Conservation (phyloP, 2,888 invertebrate genomes). For the Atethmia centrago region DNA sequence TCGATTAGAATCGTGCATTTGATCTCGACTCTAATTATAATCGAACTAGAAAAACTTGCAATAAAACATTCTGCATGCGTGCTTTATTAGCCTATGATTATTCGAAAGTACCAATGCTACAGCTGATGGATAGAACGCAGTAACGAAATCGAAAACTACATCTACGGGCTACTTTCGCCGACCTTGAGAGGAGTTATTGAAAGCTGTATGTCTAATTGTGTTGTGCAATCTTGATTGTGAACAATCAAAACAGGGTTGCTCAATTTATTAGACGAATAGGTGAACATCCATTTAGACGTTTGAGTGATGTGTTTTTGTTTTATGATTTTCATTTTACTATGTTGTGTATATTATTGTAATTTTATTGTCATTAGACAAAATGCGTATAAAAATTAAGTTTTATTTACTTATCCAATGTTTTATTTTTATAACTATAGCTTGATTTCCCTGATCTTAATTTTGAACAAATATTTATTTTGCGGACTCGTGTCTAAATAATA, state of each 20-base stretch:
- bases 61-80: constrained; percentile 49
- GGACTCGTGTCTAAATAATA: too few species aligned
- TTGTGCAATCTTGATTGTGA: constrained; percentile 76
- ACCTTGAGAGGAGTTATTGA: constrained; percentile 78
- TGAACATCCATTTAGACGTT: constrained; percentile 49
- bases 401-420: background rate
- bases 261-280: constrained; percentile 65
- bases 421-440: background rate
- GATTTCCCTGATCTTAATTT: background rate
- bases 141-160: constrained; percentile 75
- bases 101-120: constrained; percentile 47
- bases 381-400: background rate
- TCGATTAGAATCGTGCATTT: constrained; percentile 53
- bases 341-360: background rate
- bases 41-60: constrained; percentile 34
- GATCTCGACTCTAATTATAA: constrained; percentile 49
- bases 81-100: constrained; percentile 29
- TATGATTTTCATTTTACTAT: background rate
- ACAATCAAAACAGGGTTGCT: constrained; percentile 79
- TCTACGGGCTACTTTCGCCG: constrained; percentile 76
- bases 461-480: background rate
- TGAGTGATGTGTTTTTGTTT: background rate
- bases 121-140: constrained; percentile 50
- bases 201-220: constrained; percentile 78
- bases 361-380: background rate